A percentile compares a stretch with the other conserved stretches of the same genome.
Conservation (phyloP, 2,888 invertebrate species). For the Nematopogon swammerdamellus region DNA sequence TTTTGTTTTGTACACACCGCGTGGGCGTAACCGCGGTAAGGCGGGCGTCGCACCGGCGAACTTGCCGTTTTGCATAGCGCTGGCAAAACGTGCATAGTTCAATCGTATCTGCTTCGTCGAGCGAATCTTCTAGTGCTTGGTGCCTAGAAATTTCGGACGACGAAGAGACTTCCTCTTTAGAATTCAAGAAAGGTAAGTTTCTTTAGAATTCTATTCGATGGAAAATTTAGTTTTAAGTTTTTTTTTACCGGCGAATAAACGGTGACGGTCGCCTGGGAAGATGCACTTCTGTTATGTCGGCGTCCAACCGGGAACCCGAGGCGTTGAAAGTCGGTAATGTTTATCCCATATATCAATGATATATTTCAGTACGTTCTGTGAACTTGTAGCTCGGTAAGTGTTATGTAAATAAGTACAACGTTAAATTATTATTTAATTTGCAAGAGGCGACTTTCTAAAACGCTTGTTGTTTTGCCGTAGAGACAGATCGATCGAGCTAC, state of each 20-base stretch:
- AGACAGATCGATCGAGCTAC: not conserved
- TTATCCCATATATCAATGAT: slow-evolving; percentile 98
- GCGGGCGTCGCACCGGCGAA: too few species aligned
- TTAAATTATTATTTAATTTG: not conserved
- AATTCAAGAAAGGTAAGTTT: slow-evolving; percentile 58
- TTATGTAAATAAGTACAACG: slow-evolving; percentile 21
- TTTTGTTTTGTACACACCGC: slow-evolving; percentile 23
- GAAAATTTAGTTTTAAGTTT: slow-evolving; percentile 31
- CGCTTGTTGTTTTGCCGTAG: not conserved
- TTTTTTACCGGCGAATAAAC: slow-evolving; percentile 43
- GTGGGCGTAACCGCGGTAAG: slow-evolving; percentile 43
- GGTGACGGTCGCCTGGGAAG: slow-evolving; percentile 13
- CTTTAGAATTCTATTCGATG: slow-evolving; percentile 45
- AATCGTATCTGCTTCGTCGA: not conserved
- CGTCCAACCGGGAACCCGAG: slow-evolving; percentile 14
- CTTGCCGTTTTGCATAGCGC: not conserved
- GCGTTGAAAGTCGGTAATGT: slow-evolving; percentile 59
- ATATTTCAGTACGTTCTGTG: slow-evolving; percentile 97
- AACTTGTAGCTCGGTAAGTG: slow-evolving; percentile 47
- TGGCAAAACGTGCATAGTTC: not conserved
- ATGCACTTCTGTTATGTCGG: slow-evolving; percentile 1
- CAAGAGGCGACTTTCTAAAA: not conserved
- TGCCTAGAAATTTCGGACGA: slow-evolving; percentile 24
- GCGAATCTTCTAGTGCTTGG: not conserved
- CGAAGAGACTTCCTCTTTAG: slow-evolving; percentile 37